phyloP scores from a whole-genome alignment of 2,888 invertebrate species.

The Germaria angustata region DNA sequence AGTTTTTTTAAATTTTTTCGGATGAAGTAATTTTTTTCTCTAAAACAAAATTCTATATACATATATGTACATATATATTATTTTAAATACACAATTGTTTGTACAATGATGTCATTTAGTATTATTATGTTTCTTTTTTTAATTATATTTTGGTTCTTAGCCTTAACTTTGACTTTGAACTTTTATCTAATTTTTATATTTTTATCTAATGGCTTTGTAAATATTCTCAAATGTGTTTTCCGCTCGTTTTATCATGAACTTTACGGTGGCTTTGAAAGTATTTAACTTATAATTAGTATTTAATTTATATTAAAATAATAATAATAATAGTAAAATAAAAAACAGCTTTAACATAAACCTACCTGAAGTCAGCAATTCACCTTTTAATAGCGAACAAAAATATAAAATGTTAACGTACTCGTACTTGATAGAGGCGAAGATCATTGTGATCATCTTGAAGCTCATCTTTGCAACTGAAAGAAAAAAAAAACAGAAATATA shows the following conservation, averaged over 20 bases:
- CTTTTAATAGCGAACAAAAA: neutral
- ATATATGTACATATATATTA: neutral
- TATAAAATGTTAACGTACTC: neutral
- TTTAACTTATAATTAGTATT: constrained; percentile 51
- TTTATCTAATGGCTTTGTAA: constrained; percentile 3
- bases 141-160: neutral
- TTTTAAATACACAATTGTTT: neutral
- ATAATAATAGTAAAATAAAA: too few species aligned
- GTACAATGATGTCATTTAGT: constrained; percentile 34
- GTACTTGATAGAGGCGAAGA: constrained; percentile 7
- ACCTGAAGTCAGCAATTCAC: constrained; percentile 9
- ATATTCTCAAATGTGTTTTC: constrained; percentile 18
- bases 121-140: neutral
- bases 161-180: constrained; percentile 59
- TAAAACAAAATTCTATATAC: too few species aligned
- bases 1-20: neutral
- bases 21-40: neutral
- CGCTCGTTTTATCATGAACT: constrained; percentile 12
- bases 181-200: constrained; percentile 10
- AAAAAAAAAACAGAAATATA: neutral
- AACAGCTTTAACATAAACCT: constrained; percentile 12
- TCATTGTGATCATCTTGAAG: constrained; percentile 17
- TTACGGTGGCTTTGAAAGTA: neutral
- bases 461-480: constrained; percentile 33
- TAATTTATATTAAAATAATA: too few species aligned